Evolutionary conservation across 2,797 vertebrate genomes (phyloP), one percentile per base, ranked within the genome.

Genomic region (Hippoglossus hippoglossus): DNA sequence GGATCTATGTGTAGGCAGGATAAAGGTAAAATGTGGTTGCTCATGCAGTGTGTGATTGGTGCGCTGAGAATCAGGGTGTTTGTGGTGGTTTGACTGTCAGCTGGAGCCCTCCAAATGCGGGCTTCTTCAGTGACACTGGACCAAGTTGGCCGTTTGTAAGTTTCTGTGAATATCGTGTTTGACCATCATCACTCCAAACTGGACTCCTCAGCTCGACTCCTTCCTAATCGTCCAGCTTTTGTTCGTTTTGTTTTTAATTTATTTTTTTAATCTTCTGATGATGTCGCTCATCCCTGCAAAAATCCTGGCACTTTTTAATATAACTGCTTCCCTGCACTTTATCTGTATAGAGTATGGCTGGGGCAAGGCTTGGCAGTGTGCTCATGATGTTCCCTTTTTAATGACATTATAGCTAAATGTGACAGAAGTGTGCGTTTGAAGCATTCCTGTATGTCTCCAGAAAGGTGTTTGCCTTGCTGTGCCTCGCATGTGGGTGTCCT

Each of bases 91-190:
- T 91, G 84, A 90, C 73, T 91, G 91, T 91, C 82, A 77, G 86
- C 79, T 85, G 84, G 83, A 92, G 89, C 84, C 82, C 81, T 88
- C 75, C 65, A 82, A 88, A 91, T 84, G 87, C 67, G 87, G 87
- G 90, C 87, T 82, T 77, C 89, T 44, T 86, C 83, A 67, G 86
- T 82, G 85, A 89, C 82, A 84, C 88, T 77, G 92, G 92, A 93
- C 91, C 89, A 80, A 75, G 80, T 84, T 89, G 63, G 81, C 89
- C 65, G 70, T 84, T 81, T 89, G 93, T 94, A 94, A 94, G 93
- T 94, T 81, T 72, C 67, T 80, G 63, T 84, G 62, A 87, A 86
- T 80, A 71, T 68, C 56, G 25, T 81, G 76, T 89, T 82, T 89
- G 89, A 81, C 83, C 83, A 83, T 89, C 78, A 84, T 91, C 80